These are phyloP conservation scores for Bubalus kerabau DNA, from an alignment of 2,113 vertebrate genomes.

Conservation along the genomic window DNA sequence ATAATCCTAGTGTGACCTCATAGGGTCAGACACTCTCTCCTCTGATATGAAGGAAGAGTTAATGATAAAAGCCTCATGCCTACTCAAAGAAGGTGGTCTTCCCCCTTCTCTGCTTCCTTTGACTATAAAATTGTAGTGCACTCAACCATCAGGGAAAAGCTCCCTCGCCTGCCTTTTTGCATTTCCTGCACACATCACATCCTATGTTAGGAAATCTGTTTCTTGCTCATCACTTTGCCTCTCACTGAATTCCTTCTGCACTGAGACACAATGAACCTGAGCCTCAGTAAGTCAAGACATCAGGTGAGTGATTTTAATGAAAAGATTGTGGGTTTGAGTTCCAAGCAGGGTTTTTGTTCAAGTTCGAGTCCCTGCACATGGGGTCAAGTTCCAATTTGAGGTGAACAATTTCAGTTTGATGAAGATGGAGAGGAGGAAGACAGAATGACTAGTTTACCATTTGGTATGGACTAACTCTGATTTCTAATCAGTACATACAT, in stretches of 20 bases:
- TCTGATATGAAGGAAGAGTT: background rate
- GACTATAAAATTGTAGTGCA: background rate
- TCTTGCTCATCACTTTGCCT: background rate
- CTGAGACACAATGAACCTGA: background rate
- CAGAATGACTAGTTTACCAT: background rate
- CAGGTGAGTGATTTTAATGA: background rate
- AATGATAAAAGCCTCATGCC: background rate
- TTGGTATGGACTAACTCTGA: background rate
- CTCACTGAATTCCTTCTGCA: background rate
- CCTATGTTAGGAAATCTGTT: background rate
- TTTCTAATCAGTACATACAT: background rate
- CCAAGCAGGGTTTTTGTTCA: background rate
- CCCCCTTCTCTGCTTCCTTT: background rate
- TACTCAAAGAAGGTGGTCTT: background rate
- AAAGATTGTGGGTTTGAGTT: background rate
- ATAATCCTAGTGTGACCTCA: background rate
- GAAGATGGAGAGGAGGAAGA: background rate
- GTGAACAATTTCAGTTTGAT: background rate
- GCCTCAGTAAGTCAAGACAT: background rate
- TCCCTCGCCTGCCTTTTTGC: background rate
- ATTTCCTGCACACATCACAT: background rate
- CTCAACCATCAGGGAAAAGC: rapidly evolving
- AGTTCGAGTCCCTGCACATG: background rate
- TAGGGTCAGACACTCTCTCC: background rate
- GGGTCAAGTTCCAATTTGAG: background rate